A percentile compares a stretch with the other conserved stretches of the same genome.
Evolutionary conservation across 2,113 vertebrate genomes (phyloP).

Genomic region (Trachemys scripta): DNA sequence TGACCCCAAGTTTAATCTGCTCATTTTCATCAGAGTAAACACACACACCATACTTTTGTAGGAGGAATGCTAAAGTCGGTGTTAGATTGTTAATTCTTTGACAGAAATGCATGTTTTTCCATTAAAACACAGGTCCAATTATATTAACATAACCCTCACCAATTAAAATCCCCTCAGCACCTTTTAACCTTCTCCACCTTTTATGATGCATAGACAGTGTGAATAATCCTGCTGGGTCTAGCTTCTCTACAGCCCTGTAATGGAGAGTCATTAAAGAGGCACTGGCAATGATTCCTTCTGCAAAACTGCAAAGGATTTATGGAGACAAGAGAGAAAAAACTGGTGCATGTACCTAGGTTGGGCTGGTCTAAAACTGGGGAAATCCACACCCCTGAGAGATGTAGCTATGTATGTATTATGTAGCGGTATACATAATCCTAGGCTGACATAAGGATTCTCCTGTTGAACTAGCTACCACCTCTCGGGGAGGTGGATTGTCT

Average conservation of each 20-base stretch:
- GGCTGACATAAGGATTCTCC: too few relatives aligned
- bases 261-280: background rate
- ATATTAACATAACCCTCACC: background rate
- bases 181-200: background rate
- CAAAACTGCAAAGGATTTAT: background rate
- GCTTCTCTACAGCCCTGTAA: background rate
- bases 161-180: background rate
- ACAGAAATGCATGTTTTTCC: background rate
- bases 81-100: constrained; percentile 9
- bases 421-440: too few relatives aligned
- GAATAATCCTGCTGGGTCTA: background rate
- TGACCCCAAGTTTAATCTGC: background rate
- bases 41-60: background rate
- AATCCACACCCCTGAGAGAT: too few relatives aligned
- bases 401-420: too few relatives aligned
- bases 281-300: background rate
- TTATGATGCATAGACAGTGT: background rate
- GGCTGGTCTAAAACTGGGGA: too few relatives aligned
- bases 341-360: background rate
- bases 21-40: background rate
- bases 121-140: background rate
- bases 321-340: background rate
- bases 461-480: too few relatives aligned
- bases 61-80: background rate
- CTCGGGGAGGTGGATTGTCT: too few relatives aligned